A percentile compares a stretch with the other conserved stretches of the same genome.
phyloP scores from a whole-genome alignment of 2,113 vertebrate genomes.

The Empidonax traillii region DNA sequence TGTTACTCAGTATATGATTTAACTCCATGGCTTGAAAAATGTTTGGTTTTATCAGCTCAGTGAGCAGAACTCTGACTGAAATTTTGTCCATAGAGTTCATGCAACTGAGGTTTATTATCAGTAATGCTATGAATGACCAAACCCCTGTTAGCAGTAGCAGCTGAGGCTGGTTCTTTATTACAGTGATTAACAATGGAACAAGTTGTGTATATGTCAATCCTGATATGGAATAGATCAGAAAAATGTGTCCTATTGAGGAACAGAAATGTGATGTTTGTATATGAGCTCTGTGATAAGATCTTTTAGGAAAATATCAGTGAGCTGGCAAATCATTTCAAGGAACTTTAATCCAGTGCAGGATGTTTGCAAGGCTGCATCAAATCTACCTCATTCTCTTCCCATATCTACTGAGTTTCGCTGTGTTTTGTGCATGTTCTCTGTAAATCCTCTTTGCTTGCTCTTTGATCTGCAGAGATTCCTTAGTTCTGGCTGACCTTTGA shows the following conservation, averaged over 20 bases:
- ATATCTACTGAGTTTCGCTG: not conserved
- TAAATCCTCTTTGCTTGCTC: not conserved
- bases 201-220: not conserved
- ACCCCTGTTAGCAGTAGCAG: not conserved
- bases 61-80: not conserved
- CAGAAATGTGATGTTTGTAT: not conserved
- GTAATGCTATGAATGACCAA: not conserved
- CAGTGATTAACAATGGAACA: not conserved
- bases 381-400: not conserved
- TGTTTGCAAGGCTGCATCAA: not conserved
- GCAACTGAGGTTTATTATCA: not conserved
- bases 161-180: not conserved
- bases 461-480: not conserved
- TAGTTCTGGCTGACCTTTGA: not conserved
- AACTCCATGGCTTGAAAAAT: not conserved
- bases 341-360: not conserved
- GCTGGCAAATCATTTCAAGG: not conserved
- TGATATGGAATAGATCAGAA: not conserved
- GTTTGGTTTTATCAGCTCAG: not conserved
- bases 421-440: not conserved
- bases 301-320: not conserved
- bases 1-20: not conserved
- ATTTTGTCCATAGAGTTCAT: not conserved
- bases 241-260: not conserved
- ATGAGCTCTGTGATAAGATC: not conserved